Base-by-base conservation (phyloP, 2,113 vertebrate genomes). In the Onychorhynchus coronatus region DNA sequence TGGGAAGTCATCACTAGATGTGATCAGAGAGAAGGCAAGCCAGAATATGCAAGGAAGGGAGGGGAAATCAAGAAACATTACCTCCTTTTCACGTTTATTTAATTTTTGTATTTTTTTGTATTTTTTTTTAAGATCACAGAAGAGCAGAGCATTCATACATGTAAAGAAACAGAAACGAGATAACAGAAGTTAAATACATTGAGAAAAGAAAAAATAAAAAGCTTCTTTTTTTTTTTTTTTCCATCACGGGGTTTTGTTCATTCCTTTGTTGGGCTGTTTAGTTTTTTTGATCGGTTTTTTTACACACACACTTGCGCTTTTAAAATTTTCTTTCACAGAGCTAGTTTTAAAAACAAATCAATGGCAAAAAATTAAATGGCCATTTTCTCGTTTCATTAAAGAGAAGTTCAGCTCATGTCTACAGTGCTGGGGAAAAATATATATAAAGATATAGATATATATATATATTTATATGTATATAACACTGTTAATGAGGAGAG, bases 381-480 rank as follows among this genome's bases (percentile, higher is more conserved):
- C 91, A 89, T 96, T 97, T 98, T 97, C 98, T 98, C 95, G 30
- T 98, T 97, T 97, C 85, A 0, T 97, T 96, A 97, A 97, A 98
- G 97, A 98, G 97, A 98, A 97, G 61, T 97, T 98, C 96, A 97
- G 97, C 96, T 98, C 97, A 97, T 98, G 98, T 98, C 97, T 98
- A 98, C 91, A 96, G 97, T 98, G 97, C 93, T 96, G 97, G 95
- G 97, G 97, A 96, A 98, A 98, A 98, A 97, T 98, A 98, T 98
- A 98, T 97, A 97, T 97, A 97, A 97, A 97, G 96, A 97, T 97
- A 97, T 98, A 96, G 96, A 98, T 97, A 98, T 98, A 97, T 98
- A 97, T 98, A 97, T 98, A 98, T 98, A 98, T 98, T 97, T 98
- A 98, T 98, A 98, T 97, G 97, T 98, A 98, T 98, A 98, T 98